A percentile compares a stretch with the other conserved stretches of the same genome.
Conservation (phyloP, 1,140 invertebrate genomes). For the Phymorhynchus buccinoides region DNA sequence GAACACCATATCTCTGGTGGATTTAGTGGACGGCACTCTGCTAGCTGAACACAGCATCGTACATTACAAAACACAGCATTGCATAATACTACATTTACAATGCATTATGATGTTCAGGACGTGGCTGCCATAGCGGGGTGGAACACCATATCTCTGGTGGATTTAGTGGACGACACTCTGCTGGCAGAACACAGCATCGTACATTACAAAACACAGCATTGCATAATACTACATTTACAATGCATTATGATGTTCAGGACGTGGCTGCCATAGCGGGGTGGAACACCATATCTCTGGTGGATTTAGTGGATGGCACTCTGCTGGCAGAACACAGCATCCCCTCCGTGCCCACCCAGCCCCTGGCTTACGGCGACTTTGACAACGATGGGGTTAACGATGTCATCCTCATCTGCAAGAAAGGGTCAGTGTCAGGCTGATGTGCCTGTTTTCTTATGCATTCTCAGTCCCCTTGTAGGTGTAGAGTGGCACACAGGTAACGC, state of each 20-base stretch:
- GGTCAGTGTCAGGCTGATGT: conserved; percentile 41
- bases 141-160: conserved; percentile 54
- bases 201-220: too few relatives aligned
- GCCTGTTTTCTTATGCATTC: not conserved
- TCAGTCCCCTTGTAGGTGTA: too few relatives aligned
- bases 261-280: conserved; percentile 51
- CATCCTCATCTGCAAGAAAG: conserved; percentile 60
- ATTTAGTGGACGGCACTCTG: too few relatives aligned
- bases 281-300: conserved; percentile 54
- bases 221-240: too few relatives aligned
- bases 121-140: conserved; percentile 51
- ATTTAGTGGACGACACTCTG: conserved; percentile 55
- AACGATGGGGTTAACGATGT: conserved; percentile 63
- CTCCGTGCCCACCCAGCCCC: conserved; percentile 53
- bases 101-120: too few relatives aligned
- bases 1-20: too few relatives aligned
- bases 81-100: too few relatives aligned
- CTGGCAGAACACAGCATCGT: conserved; percentile 58
- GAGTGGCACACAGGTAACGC: too few relatives aligned
- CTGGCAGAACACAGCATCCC: conserved; percentile 60
- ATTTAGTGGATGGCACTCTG: conserved; percentile 55
- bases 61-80: too few relatives aligned
- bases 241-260: conserved; percentile 51
- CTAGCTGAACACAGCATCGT: too few relatives aligned
- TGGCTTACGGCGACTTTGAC: conserved; percentile 66